Percentiles rank a stretch among this genome's conserved stretches.
These are phyloP conservation scores for Gymnodraco acuticeps DNA, from an alignment of 2,797 vertebrate genomes.

Conservation along the genomic window DNA sequence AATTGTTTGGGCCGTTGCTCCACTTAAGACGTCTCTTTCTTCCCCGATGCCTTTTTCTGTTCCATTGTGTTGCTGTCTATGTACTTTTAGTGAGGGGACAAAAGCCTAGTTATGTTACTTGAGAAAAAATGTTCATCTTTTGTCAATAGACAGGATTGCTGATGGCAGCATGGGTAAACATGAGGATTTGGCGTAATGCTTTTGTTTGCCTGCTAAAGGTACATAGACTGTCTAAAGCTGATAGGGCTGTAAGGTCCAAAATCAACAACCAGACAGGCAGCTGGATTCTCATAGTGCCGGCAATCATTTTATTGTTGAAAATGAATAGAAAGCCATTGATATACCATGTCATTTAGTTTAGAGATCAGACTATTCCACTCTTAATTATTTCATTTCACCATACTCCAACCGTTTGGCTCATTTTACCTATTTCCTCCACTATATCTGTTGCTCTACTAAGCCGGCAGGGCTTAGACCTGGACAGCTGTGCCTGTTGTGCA, in stretches of 20 bases:
- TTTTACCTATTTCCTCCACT: constrained; percentile 36
- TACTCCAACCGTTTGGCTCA: constrained; percentile 15
- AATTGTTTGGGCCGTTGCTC: constrained; percentile 83
- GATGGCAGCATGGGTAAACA: constrained; percentile 84
- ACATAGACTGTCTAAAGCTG: constrained; percentile 88
- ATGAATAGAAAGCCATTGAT: constrained; percentile 31
- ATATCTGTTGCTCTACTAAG: constrained; percentile 47
- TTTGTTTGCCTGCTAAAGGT: constrained; percentile 87
- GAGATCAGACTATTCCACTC: constrained; percentile 15
- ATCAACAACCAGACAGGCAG: constrained; percentile 76
- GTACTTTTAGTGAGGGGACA: constrained; percentile 77
- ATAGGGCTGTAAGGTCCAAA: constrained; percentile 81
- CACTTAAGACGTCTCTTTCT: constrained; percentile 82
- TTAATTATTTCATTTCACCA: constrained; percentile 27
- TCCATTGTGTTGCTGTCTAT: constrained; percentile 76
- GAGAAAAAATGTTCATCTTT: constrained; percentile 85
- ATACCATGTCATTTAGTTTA: constrained; percentile 25
- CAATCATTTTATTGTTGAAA: constrained; percentile 57
- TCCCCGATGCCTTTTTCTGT: constrained; percentile 70
- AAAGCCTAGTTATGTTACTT: constrained; percentile 83
- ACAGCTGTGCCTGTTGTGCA: constrained; percentile 69
- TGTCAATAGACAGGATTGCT: constrained; percentile 84
- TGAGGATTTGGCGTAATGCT: constrained; percentile 83
- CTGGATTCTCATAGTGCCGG: constrained; percentile 55
- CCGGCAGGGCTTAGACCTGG: constrained; percentile 51